Base-by-base conservation (phyloP, 2,888 invertebrate species). In the Chydorus sphaericus region DNA sequence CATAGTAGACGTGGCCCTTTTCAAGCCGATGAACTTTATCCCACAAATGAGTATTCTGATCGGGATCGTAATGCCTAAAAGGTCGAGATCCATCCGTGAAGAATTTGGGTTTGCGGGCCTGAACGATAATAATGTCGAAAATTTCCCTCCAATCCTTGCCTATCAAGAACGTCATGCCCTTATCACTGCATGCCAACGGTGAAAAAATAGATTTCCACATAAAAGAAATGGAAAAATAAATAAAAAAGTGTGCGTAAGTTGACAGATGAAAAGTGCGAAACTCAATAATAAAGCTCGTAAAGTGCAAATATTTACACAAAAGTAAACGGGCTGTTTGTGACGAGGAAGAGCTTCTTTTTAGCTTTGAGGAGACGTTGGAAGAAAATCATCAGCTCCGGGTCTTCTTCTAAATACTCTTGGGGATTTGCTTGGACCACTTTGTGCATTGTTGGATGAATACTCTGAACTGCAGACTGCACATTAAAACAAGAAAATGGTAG, bases 321-420 rank as follows among this genome's bases (percentile, higher is more conserved):
- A 65, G 85, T 83, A 68, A 82, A 94, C 0, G 94, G 94, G 68
- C 94, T 94, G 69, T 97, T 97, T 10, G 97, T 96, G 14, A 98
- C 91, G 57, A 97, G 75, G 70, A 97, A 97, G 61, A 94, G 74
- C 67, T 90, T 88, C 68, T 94, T 96, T 36, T 80, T 80, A 29
- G 81, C 79, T 1, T 76, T 73, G 59, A 78, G 75, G 11, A 97
- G 73, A 63, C 83, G 78, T 60, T 83, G 75, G 62, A 97, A 83
- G 67, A 88, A 88, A 55, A 73, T 75, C 59, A 78, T 75, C 54
- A 94, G 72, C 57, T 83, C 77, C 18, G 78, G 76, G 67, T 87
- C 86, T 10, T 79, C 78, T 65, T 87, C 81, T 59, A 92, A 80
- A 67, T 86, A 91, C 60, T 85, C 81, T 8, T 80, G 74, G 1